Conservation (phyloP, 35 echinoderm and acorn worm species). For the Amphiura filiformis region DNA sequence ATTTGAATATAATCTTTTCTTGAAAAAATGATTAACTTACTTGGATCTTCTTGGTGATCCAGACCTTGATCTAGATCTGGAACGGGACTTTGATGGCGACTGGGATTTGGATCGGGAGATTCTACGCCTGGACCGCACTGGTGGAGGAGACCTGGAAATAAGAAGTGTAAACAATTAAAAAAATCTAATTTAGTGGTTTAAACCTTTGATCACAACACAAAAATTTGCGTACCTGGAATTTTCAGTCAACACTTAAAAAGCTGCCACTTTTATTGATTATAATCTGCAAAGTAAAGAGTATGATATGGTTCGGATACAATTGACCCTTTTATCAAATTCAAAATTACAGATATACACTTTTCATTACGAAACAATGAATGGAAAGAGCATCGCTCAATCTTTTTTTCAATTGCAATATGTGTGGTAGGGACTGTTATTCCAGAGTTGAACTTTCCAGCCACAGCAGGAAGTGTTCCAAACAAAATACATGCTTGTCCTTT, state of each 20-base stretch:
- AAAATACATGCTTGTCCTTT: no score
- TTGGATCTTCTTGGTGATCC: conserved; percentile 47
- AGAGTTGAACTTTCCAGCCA: no score
- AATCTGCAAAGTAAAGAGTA: neutral
- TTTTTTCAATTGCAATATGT: no score
- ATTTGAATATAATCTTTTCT: no score
- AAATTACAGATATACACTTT: no score
- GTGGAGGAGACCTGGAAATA: conserved; percentile 16
- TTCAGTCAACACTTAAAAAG: neutral
- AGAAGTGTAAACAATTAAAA: neutral
- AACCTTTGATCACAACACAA: no score
- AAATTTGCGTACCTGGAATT: no score
- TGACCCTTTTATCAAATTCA: neutral
- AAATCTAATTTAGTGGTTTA: no score
- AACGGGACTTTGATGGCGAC: conserved; percentile 35
- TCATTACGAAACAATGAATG: no score
- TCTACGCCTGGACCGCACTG: conserved; percentile 29
- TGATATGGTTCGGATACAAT: neutral
- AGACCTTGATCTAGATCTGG: conserved; percentile 32
- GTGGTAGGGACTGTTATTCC: no score
- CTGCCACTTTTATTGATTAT: neutral
- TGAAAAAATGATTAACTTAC: conserved; percentile 47
- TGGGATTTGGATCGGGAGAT: conserved; percentile 29
- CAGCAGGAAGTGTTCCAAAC: no score
- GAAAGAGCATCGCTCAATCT: no score